phyloP scores from a whole-genome alignment of 1,140 invertebrate genomes.

The Drosophila lowei region DNA sequence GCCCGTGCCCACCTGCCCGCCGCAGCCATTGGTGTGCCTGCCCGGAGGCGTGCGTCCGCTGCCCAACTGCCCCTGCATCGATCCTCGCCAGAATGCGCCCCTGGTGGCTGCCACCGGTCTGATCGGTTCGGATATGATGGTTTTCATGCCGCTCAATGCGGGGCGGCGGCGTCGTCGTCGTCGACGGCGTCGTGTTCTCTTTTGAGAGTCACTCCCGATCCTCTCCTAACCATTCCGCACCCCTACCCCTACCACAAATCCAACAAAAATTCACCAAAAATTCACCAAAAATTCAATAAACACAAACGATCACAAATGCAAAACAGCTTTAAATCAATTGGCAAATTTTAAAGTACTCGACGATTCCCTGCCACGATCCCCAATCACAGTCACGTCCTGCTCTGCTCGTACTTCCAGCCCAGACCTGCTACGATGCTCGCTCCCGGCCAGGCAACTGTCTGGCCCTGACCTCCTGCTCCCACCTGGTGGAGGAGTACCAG shows the following conservation, averaged over 20 bases:
- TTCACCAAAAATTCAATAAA: constrained; percentile 47
- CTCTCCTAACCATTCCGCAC: not conserved
- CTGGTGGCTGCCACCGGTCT: constrained; percentile 12
- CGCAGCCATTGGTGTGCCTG: constrained; percentile 66
- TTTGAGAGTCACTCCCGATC: constrained; percentile 14
- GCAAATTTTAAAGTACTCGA: constrained; percentile 2
- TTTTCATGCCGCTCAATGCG: constrained; percentile 67
- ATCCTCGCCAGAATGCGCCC: constrained; percentile 60
- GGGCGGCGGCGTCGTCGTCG: constrained; percentile 57
- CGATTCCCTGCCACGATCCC: not conserved
- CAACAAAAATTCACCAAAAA: constrained; percentile 37
- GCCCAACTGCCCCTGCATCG: constrained; percentile 78
- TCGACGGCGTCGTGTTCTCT: constrained; percentile 40
- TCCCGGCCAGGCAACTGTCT: constrained; percentile 83
- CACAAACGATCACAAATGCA: constrained; percentile 30
- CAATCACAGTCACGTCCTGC: constrained; percentile 5
- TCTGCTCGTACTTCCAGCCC: constrained; percentile 56
- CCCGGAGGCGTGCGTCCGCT: constrained; percentile 58
- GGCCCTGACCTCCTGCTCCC: constrained; percentile 83
- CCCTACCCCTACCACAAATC: not conserved
- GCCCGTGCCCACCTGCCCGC: constrained; percentile 59
- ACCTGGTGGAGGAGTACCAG: constrained; percentile 82
- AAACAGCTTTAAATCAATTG: constrained; percentile 37
- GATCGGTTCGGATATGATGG: constrained; percentile 69
- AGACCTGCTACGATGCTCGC: constrained; percentile 78